Evolutionary conservation across 35 echinoderm and acorn worm genomes (phyloP).

Genomic region (Apostichopus japonicus): DNA sequence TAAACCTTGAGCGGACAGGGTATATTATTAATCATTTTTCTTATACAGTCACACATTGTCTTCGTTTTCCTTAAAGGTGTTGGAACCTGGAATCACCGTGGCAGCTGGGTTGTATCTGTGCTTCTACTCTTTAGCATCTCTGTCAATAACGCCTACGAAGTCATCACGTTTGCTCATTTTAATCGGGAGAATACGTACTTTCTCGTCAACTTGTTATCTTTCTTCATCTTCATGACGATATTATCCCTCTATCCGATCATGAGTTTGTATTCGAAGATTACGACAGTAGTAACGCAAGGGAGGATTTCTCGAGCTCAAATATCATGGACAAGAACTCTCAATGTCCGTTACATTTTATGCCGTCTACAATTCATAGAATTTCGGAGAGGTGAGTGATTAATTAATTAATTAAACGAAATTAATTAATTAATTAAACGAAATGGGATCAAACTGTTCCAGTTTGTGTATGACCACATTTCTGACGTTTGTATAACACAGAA

Average conservation of each 20-base stretch:
- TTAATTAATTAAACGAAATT: no score
- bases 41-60: not conserved
- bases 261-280: not conserved
- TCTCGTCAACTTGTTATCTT: not conserved
- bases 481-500: no score
- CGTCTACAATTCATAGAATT: not conserved
- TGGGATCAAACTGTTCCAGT: not conserved
- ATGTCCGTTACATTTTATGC: not conserved
- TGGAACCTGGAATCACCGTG: not conserved
- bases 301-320: not conserved
- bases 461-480: no score
- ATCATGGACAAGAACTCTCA: not conserved
- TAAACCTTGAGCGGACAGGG: no score
- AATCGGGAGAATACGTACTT: not conserved
- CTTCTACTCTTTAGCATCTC: not conserved
- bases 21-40: no score
- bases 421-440: no score
- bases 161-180: not conserved
- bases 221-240: not conserved
- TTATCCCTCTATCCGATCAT: constrained; percentile 13
- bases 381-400: not conserved
- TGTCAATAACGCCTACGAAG: not conserved
- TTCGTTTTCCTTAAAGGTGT: not conserved
- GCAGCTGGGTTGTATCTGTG: not conserved
- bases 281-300: not conserved